Base-by-base conservation (phyloP, 2,888 invertebrate species). In the Aspidiotus destructor region DNA sequence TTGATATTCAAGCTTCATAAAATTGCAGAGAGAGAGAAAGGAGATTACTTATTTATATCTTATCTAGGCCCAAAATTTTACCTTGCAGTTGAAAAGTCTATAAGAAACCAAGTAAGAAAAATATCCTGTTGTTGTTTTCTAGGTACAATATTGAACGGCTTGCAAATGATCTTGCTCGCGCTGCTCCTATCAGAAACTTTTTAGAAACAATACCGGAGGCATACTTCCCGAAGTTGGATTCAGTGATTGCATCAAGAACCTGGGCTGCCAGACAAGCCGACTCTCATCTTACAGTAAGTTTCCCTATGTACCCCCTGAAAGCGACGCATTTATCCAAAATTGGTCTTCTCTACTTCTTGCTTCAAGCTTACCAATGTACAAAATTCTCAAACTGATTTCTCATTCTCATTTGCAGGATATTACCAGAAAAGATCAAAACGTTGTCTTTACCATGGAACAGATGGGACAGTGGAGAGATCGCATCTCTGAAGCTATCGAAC, bases 221-320 rank as follows among this genome's bases (percentile, higher is more conserved):
- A 0, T 91, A 92, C 77, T 91, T 90, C 80, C 87, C 90, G 8
- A 91, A 91, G 77, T 79, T 92, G 75, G 88, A 89, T 78, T 87
- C 87, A 1, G 79, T 85, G 72, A 86, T 89, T 6, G 84, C 89
- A 41, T 87, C 87, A 73, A 80, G 88, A 0, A 80, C 85, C 5
- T 90, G 87, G 86, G 87, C 89, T 0, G 83, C 88, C 0, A 81
- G 89, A 52, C 72, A 71, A 44, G 70, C 73, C 8, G 72, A 74
- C 60, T 64, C 71, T 7, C 58, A 10, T 9, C 71, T 75, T 41
- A 71, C 61, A n/a, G 74, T 74, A 69, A 72, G 28, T 28, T 28
- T 28, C 28, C 28, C 28, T 28, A 28, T 3, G 28, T 5, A 5
- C n/a, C n/a, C n/a, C n/a, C n/a, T n/a, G n/a, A n/a, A n/a, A n/a